These are phyloP conservation scores for Arge pagana DNA, from an alignment of 2,888 invertebrate genomes.

Conservation along the genomic window DNA sequence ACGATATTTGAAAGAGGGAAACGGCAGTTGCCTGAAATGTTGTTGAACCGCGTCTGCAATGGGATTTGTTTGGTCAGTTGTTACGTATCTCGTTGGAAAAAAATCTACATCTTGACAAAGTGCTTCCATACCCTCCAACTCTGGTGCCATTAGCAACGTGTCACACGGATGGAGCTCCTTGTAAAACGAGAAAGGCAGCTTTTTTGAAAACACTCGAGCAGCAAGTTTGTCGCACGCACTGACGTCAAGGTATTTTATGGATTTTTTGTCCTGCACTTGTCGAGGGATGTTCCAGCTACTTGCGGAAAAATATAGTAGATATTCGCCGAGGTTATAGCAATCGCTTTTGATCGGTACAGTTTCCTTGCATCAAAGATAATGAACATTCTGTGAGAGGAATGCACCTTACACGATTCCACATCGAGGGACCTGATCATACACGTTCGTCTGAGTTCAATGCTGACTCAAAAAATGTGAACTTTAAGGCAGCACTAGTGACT, in stretches of 20 bases:
- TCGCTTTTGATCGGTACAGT: conserved; percentile 35
- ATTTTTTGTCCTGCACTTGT: conserved; percentile 29
- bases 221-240: background rate
- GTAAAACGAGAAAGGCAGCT: conserved; percentile 32
- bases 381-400: conserved; percentile 29
- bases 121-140: conserved; percentile 29
- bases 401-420: conserved; percentile 21
- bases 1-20: background rate
- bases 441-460: conserved; percentile 28
- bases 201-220: conserved; percentile 27
- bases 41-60: background rate
- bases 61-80: background rate
- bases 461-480: conserved; percentile 31
- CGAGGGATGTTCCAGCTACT: conserved; percentile 28
- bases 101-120: conserved; percentile 27
- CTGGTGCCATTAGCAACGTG: conserved; percentile 30
- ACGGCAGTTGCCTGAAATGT: background rate
- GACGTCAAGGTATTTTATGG: conserved; percentile 29
- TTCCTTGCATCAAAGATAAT: conserved; percentile 36
- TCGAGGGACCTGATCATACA: conserved; percentile 30
- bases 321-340: conserved; percentile 24
- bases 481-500: conserved; percentile 30
- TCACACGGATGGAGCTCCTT: conserved; percentile 32
- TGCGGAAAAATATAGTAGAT: conserved; percentile 28
- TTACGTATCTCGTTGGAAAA: conserved; percentile 14